These are phyloP conservation scores for Apamea sordens DNA, from an alignment of 2,888 invertebrate species.

Conservation along the genomic window DNA sequence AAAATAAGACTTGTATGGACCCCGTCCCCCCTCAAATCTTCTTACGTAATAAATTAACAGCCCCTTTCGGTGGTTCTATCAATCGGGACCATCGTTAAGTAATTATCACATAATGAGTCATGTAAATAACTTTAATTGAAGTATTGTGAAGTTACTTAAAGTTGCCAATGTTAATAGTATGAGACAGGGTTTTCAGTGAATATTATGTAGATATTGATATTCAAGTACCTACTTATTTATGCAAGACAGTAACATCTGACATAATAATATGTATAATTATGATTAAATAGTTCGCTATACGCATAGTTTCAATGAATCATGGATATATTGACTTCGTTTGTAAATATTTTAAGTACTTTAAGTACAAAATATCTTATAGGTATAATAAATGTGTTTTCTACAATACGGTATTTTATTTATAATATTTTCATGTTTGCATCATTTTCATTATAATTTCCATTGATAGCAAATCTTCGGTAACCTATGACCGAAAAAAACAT, in stretches of 20 bases:
- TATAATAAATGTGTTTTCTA: slow-evolving; percentile 81
- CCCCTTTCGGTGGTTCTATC: too few relatives aligned
- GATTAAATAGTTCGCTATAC: slow-evolving; percentile 51
- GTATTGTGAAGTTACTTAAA: slow-evolving; percentile 72
- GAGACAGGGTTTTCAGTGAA: slow-evolving; percentile 75
- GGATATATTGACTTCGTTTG: slow-evolving; percentile 77
- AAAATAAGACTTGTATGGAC: too few relatives aligned
- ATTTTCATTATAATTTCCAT: neutral
- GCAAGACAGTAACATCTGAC: slow-evolving; percentile 49
- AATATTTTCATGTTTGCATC: neutral
- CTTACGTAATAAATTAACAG: too few relatives aligned
- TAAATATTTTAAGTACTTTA: slow-evolving; percentile 78
- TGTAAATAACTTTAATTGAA: slow-evolving; percentile 64
- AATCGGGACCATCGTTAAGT: too few relatives aligned
- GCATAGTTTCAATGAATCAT: slow-evolving; percentile 65
- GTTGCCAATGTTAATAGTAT: slow-evolving; percentile 76
- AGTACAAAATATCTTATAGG: slow-evolving; percentile 76
- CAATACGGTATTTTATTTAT: slow-evolving; percentile 49
- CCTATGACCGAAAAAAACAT: too few relatives aligned
- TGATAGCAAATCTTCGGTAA: neutral
- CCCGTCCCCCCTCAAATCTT: too few relatives aligned
- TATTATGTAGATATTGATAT: slow-evolving; percentile 55
- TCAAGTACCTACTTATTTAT: slow-evolving; percentile 58
- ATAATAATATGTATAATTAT: slow-evolving; percentile 48
- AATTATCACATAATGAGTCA: slow-evolving; percentile 24